phyloP scores from a whole-genome alignment of 1,140 invertebrate genomes.

The Homarus americanus region DNA sequence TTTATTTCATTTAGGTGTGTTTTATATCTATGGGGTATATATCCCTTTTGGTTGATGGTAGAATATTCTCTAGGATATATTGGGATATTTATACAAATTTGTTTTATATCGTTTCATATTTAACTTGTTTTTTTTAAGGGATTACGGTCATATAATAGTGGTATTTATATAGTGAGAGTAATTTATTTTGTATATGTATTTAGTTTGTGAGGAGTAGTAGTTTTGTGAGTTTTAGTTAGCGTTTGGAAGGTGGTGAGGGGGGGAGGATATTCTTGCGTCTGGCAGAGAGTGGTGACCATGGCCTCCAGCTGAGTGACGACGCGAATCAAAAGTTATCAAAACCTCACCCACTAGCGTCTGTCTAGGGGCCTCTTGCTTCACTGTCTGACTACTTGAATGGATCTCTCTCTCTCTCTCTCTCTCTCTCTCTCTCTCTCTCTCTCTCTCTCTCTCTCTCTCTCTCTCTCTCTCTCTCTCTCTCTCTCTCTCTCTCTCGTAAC shows the following conservation, averaged over 20 bases:
- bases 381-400: slow-evolving; percentile 2
- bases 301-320: slow-evolving; percentile 17
- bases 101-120: too few species aligned
- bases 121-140: too few species aligned
- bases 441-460: slow-evolving; percentile 29
- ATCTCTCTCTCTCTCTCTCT: slow-evolving; percentile 25
- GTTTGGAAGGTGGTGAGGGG: too few species aligned
- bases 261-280: neutral
- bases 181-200: too few species aligned
- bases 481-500: neutral
- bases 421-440: slow-evolving; percentile 21
- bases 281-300: slow-evolving; percentile 20
- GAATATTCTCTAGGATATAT: too few species aligned
- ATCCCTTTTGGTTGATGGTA: too few species aligned
- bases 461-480: slow-evolving; percentile 12
- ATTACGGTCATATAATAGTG: too few species aligned
- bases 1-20: too few species aligned
- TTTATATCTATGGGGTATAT: too few species aligned
- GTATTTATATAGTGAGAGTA: too few species aligned
- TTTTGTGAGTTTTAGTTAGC: neutral
- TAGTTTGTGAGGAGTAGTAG: too few species aligned
- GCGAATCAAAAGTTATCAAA: slow-evolving; percentile 49
- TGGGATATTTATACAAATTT: too few species aligned
- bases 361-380: neutral
- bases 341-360: neutral